A percentile compares a stretch with the other conserved stretches of the same genome.
phyloP scores from a whole-genome alignment of 2,888 invertebrate species.

The Protodeltote pygarga region DNA sequence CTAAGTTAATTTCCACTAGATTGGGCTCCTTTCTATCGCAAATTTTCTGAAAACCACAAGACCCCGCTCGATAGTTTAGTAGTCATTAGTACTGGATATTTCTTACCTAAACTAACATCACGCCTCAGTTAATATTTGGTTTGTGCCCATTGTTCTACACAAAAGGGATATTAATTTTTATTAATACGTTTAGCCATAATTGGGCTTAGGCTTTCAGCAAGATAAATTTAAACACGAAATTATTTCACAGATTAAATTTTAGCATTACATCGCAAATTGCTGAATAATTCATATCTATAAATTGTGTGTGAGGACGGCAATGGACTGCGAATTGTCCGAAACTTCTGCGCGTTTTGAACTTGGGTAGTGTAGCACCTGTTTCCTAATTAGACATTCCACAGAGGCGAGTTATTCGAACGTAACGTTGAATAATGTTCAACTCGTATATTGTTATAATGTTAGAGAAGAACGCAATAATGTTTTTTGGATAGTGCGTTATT shows the following conservation, averaged over 20 bases:
- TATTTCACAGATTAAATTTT: slow-evolving; percentile 3
- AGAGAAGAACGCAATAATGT: slow-evolving; percentile 20
- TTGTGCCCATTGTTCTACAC: slow-evolving; percentile 2
- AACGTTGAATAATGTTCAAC: slow-evolving; percentile 38
- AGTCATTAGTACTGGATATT: neutral
- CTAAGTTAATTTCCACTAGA: too few relatives aligned
- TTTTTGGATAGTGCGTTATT: slow-evolving; percentile 6
- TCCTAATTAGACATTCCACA: slow-evolving; percentile 44
- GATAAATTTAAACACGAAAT: slow-evolving; percentile 1
- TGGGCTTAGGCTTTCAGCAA: neutral
- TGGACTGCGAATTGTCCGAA: slow-evolving; percentile 38
- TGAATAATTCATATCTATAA: slow-evolving; percentile 19
- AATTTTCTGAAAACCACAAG: neutral
- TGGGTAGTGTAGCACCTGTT: slow-evolving; percentile 44
- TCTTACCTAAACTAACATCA: slow-evolving; percentile 24
- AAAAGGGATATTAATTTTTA: slow-evolving; percentile 10
- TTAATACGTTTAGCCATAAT: slow-evolving; percentile 10
- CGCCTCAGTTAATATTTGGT: slow-evolving; percentile 18
- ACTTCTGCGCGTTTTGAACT: slow-evolving; percentile 37
- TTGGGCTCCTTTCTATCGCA: too few relatives aligned
- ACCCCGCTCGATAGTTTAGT: neutral
- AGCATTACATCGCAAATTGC: slow-evolving; percentile 16
- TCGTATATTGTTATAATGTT: slow-evolving; percentile 18
- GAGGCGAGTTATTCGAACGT: slow-evolving; percentile 34
- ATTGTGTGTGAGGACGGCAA: slow-evolving; percentile 28